Conservation (phyloP, 2,797 vertebrate genomes). For the Monodelphis domestica region DNA sequence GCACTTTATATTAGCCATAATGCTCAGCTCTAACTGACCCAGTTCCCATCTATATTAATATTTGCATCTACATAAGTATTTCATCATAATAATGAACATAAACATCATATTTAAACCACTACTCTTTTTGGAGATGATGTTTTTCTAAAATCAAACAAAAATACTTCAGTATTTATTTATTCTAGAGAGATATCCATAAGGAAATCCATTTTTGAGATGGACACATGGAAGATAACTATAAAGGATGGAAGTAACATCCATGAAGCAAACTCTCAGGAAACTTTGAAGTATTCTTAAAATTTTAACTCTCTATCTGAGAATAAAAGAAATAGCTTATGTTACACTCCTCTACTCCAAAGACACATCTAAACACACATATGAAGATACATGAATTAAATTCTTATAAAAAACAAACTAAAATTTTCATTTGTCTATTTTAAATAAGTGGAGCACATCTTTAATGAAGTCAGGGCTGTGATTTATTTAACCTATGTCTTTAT, state of each 20-base stretch:
- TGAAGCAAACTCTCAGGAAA: slow-evolving; percentile 30
- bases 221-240: neutral
- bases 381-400: slow-evolving; percentile 11
- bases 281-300: neutral
- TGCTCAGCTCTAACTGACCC: slow-evolving; percentile 5
- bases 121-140: neutral
- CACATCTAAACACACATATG: neutral
- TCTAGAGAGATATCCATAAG: neutral
- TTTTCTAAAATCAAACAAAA: neutral
- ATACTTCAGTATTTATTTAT: neutral
- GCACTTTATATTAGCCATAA: slow-evolving; percentile 25
- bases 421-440: slow-evolving; percentile 7
- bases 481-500: neutral
- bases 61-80: neutral
- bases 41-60: slow-evolving; percentile 2
- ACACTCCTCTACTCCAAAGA: neutral
- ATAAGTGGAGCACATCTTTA: neutral
- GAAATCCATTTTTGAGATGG: neutral
- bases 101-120: neutral
- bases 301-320: neutral
- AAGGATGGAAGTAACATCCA: neutral
- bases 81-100: slow-evolving; percentile 3
- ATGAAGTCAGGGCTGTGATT: neutral
- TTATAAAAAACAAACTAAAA: neutral
- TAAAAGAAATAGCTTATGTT: neutral